Evolutionary conservation across 2,888 invertebrate genomes (phyloP).

Genomic region (Agriopis marginaria): DNA sequence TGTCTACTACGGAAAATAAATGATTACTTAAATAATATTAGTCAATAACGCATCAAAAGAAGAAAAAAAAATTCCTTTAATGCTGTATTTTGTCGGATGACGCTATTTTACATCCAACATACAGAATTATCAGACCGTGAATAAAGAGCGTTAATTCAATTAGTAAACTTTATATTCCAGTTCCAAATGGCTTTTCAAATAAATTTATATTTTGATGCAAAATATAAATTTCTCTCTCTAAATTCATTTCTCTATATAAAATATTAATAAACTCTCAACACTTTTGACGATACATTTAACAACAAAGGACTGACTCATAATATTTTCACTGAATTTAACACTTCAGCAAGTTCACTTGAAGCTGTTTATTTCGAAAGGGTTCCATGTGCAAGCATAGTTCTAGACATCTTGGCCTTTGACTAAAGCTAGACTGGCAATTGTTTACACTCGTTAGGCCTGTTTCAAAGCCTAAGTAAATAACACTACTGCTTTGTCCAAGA

Average conservation of each 20-base stretch:
- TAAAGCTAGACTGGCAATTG: slow-evolving; percentile 24
- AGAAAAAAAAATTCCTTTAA: too few relatives aligned
- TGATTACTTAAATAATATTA: too few relatives aligned
- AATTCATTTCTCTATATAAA: too few relatives aligned
- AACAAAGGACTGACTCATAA: slow-evolving; percentile 15
- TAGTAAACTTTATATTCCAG: neutral
- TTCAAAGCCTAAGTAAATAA: slow-evolving; percentile 17
- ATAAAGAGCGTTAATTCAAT: neutral
- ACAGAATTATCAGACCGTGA: neutral
- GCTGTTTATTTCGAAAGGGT: slow-evolving; percentile 2
- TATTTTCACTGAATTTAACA: slow-evolving; percentile 17
- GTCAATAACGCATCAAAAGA: too few relatives aligned
- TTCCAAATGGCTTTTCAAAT: neutral
- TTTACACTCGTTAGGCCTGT: slow-evolving; percentile 26
- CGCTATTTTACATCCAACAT: too few relatives aligned
- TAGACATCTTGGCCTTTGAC: slow-evolving; percentile 12
- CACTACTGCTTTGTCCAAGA: neutral
- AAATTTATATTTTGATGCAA: neutral
- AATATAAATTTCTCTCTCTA: neutral
- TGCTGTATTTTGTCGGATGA: neutral
- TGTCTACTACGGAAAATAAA: too few relatives aligned
- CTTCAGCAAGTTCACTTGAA: slow-evolving; percentile 10
- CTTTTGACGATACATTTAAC: slow-evolving; percentile 1
- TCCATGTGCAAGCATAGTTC: neutral
- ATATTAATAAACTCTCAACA: neutral